phyloP scores from a whole-genome alignment of 2,888 invertebrate species.

The Notodonta ziczac region DNA sequence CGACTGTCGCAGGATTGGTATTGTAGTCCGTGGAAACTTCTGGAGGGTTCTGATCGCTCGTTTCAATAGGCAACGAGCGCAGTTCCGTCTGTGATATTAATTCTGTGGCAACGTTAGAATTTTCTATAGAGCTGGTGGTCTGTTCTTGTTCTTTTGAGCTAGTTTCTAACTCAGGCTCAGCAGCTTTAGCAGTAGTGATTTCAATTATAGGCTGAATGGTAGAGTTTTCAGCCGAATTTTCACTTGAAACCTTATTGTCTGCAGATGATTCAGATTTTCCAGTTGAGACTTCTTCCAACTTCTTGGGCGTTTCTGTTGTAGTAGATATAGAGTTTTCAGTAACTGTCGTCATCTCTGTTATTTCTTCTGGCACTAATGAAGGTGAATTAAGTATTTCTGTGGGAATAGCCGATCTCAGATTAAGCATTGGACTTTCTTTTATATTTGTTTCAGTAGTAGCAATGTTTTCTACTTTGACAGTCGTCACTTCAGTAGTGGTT shows the following conservation, averaged over 20 bases:
- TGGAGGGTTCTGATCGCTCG: constrained; percentile 76
- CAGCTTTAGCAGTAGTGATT: constrained; percentile 30
- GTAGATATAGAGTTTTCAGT: constrained; percentile 9
- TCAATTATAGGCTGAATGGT: constrained; percentile 27
- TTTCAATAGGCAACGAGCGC: constrained; percentile 75
- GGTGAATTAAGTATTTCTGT: constrained; percentile 65
- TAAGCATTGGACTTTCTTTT: constrained; percentile 65
- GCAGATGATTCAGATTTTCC: constrained; percentile 15
- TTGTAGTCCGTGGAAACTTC: constrained; percentile 56
- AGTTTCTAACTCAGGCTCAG: constrained; percentile 26
- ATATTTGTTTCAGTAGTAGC: constrained; percentile 40
- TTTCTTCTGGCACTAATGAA: constrained; percentile 57
- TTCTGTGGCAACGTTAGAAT: constrained; percentile 65
- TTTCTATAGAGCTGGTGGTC: constrained; percentile 54
- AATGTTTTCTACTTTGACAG: constrained; percentile 31
- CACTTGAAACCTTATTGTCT: constrained; percentile 20
- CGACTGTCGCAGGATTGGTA: constrained; percentile 47
- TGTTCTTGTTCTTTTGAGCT: constrained; percentile 51
- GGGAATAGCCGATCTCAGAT: constrained; percentile 71
- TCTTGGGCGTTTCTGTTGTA: constrained; percentile 24
- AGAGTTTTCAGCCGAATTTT: constrained; percentile 24
- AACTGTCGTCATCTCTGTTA: constrained; percentile 38
- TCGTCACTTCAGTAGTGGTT: constrained; percentile 34
- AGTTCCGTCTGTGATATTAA: constrained; percentile 72
- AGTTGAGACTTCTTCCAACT: constrained; percentile 27